phyloP scores from a whole-genome alignment of 2,113 vertebrate genomes.

The Isichthys henryi region DNA sequence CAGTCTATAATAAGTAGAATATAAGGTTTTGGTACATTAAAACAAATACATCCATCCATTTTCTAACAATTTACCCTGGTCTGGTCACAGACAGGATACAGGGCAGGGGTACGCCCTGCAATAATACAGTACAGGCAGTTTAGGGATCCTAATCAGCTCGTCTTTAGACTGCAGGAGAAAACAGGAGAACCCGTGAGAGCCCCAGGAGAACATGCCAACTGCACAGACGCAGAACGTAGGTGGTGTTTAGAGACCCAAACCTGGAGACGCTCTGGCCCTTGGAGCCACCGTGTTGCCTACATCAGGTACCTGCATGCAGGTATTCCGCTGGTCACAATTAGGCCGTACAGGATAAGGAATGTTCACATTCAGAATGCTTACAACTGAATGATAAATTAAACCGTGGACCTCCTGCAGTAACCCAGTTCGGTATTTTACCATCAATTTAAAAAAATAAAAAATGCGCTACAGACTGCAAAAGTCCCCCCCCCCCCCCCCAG shows the following conservation, averaged over 20 bases:
- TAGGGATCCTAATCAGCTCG: background rate
- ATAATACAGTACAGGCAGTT: background rate
- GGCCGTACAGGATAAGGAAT: background rate
- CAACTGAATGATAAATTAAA: background rate
- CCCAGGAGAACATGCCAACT: background rate
- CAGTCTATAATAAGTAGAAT: background rate
- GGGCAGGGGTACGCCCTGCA: background rate
- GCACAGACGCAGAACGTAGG: background rate
- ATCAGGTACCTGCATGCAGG: background rate
- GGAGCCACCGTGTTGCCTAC: background rate
- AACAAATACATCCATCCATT: background rate
- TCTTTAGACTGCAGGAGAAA: background rate
- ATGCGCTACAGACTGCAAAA: background rate
- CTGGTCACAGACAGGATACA: background rate
- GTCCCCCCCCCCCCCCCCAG: background rate
- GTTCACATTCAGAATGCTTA: background rate
- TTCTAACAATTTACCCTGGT: background rate
- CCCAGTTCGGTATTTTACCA: background rate
- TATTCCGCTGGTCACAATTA: background rate
- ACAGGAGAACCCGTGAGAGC: background rate
- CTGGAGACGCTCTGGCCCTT: background rate
- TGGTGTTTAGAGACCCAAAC: background rate
- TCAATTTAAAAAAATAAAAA: background rate
- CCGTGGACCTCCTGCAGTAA: background rate
- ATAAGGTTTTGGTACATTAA: background rate